Evolutionary conservation across 2,797 vertebrate species (phyloP), one percentile per base, ranked within the genome.

Genomic region (Rhinichthys osculus): DNA sequence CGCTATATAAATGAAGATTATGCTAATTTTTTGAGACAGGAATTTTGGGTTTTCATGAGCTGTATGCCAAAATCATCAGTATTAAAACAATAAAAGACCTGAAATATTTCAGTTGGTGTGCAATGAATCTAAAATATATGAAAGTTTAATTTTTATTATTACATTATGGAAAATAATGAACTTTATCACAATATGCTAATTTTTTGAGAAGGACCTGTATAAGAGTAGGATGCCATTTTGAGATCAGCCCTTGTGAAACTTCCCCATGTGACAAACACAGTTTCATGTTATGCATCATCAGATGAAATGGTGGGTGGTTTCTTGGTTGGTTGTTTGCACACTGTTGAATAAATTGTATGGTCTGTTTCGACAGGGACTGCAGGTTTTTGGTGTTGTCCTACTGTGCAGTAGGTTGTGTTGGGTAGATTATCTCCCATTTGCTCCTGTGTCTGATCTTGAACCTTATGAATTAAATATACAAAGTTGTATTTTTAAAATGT

Each of bases 261-360:
- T 73, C 16, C n/a, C 7, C 71, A 50, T 11, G 44, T 52, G 27
- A 35, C 27, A 52, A 21, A 74, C 64, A 74, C 5, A 50, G 17
- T 74, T 50, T 21, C 27, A 74, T 52, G n/a, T 74, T 50, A 74
- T 6, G 17, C 0, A 0, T 74, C 27, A 21, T 74, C 8, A 30
- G 16, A 30, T 33, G 4, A 35, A 74, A 74, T 11, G 17, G 47
- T 7, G 27, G 17, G 3, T 74, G 16, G 47, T 33, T 10, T 74
- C n/a, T 9, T 7, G 13, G 7, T 47, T 21, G 72, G 1, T 4
- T 0, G 42, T 17, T 74, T 74, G 44, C 0, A 50, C 27, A 52
- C 13, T 0, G 0, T 0, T 21, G 47, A 7, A 74, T 33, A 74
- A 7, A 52, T 1, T 11, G 47, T 33, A 21, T 3, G 9, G 1